Base-by-base conservation (phyloP, 2,113 vertebrate species). In the Tragelaphus strepsiceros region DNA sequence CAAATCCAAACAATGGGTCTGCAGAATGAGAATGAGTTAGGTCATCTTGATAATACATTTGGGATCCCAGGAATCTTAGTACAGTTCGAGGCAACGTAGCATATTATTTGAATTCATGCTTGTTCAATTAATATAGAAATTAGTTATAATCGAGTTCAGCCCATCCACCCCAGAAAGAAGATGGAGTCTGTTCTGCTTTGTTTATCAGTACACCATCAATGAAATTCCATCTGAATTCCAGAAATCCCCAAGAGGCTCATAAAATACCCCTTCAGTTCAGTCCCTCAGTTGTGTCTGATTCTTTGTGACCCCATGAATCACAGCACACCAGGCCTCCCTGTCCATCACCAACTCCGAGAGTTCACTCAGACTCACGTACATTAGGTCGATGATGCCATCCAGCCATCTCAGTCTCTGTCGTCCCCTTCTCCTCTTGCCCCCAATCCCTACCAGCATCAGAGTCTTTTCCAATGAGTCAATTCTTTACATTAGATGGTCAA, bases 191-290 rank as follows among this genome's bases (percentile, higher is more conserved):
- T 12, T 84, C 49, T 59, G 74, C 59, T 71, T 16, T 13, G 16
- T 49, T 94, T 32, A 80, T n/a, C 56, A 58, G 39, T 67, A 86
- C 6, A 24, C 35, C 2, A 26, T 17, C 2, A 21, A 6, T 77
- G 58, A 46, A 84, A 82, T 92, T 96, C 84, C 95, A 46, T 64
- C 39, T 59, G n/a, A 84, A 84, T 95, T 89, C 43, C 91, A 61
- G 28, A 74, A 74, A 80, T 49, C 80, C 67, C 61, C 13, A 83
- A 56, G 30, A 51, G 22, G 24, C 53, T 90, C 71, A 24, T 30
- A n/a, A 54, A 54, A 94, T 35, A 26, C 49, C 54, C 83, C 30
- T 82, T 85, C 49, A 12, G 49, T 49, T 49, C 49, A 49, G 49
- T 49, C 49, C 0, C 49, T 49, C 49, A 43, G 43, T 43, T 43